Evolutionary conservation across 2,888 invertebrate genomes (phyloP).

Genomic region (Pycnomerus fuliginosus): DNA sequence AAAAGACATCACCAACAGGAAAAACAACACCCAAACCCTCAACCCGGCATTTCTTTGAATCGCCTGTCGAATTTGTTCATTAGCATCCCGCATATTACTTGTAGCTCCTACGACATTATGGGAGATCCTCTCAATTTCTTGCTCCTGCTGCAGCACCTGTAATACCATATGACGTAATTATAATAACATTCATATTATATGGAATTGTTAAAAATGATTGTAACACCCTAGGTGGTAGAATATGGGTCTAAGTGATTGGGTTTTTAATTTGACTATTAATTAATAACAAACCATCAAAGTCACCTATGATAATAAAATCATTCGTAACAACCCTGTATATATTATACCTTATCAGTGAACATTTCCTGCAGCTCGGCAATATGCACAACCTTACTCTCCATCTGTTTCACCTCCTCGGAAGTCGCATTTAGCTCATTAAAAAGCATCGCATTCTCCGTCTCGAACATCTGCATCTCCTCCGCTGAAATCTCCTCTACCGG

Average conservation of each 20-base stretch:
- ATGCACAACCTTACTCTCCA: constrained; percentile 90
- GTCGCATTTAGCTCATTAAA: constrained; percentile 85
- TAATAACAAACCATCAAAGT: no score
- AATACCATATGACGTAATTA: no score
- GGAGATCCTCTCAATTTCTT: constrained; percentile 87
- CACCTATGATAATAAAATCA: no score
- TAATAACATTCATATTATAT: no score
- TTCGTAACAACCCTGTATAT: no score
- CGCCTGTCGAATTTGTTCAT: constrained; percentile 95
- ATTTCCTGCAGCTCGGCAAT: constrained; percentile 94
- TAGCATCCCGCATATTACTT: constrained; percentile 94
- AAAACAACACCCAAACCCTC: constrained; percentile 92
- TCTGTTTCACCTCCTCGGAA: constrained; percentile 87
- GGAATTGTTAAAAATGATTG: no score
- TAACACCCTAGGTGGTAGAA: no score
- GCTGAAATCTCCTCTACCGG: constrained; percentile 64
- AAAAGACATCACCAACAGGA: constrained; percentile 93
- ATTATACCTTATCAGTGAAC: constrained; percentile 96
- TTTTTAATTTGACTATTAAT: no score
- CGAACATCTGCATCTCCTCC: constrained; percentile 91
- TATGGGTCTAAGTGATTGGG: no score
- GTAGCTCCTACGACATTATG: constrained; percentile 88
- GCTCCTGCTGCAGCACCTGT: constrained; percentile 91
- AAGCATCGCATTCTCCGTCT: constrained; percentile 85
- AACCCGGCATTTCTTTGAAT: constrained; percentile 96